Conservation (phyloP, 2,888 invertebrate species). For the Sympetrum striolatum region DNA sequence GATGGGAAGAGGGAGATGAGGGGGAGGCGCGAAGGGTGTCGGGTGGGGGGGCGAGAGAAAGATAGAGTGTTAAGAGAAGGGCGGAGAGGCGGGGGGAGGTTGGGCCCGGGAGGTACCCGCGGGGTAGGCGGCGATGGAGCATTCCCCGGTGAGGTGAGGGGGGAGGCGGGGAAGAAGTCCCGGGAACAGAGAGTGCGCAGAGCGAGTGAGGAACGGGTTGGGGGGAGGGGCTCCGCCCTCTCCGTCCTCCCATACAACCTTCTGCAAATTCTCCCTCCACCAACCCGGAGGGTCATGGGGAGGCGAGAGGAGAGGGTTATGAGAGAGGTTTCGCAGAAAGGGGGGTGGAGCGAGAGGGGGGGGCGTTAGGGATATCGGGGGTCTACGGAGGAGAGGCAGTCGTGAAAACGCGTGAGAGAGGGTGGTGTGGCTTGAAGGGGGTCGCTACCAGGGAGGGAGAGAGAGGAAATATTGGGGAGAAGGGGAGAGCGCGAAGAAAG, state of each 20-base stretch:
- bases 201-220: neutral
- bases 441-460: neutral
- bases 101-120: neutral
- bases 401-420: neutral
- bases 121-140: neutral
- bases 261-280: neutral
- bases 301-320: neutral
- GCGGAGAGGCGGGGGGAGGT: neutral
- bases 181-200: slow-evolving; percentile 29
- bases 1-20: neutral
- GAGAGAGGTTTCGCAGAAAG: neutral
- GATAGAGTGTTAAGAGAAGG: neutral
- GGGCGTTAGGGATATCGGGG: neutral
- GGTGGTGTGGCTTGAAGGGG: neutral
- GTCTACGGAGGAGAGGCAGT: neutral
- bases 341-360: neutral
- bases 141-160: neutral
- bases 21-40: neutral
- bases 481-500: neutral
- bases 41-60: neutral
- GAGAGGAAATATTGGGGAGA: neutral
- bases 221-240: neutral
- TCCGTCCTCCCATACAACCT: neutral
- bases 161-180: neutral
- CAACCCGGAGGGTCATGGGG: neutral